Conservation (phyloP, 2,113 vertebrate genomes). For the Atlantisia rogersi region DNA sequence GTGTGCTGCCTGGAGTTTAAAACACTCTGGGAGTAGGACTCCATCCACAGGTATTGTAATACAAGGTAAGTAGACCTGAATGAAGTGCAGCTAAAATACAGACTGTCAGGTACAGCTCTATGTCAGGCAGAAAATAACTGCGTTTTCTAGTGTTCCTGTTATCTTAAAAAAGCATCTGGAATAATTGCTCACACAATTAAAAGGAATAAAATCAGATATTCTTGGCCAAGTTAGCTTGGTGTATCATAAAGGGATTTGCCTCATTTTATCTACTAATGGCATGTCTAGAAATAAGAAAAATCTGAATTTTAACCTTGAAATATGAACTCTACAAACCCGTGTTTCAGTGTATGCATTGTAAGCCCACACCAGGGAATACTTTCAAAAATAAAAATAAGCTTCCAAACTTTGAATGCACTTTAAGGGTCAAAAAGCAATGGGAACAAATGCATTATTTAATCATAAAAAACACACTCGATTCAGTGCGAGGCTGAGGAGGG, state of each 20-base stretch:
- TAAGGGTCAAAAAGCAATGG: slow-evolving; percentile 36
- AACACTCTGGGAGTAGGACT: not conserved
- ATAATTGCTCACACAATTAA: not conserved
- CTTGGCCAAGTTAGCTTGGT: not conserved
- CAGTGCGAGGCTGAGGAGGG: not conserved
- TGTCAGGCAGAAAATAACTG: not conserved
- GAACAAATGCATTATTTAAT: slow-evolving; percentile 13
- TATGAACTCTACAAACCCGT: not conserved
- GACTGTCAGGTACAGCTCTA: not conserved
- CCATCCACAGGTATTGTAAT: not conserved
- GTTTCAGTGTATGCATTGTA: not conserved
- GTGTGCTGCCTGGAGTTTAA: not conserved
- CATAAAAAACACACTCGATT: not conserved
- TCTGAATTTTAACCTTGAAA: slow-evolving; percentile 28
- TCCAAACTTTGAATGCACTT: not conserved
- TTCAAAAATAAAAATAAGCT: slow-evolving; percentile 36
- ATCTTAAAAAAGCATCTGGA: not conserved
- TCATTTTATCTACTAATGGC: not conserved
- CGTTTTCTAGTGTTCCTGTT: not conserved
- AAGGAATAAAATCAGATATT: not conserved
- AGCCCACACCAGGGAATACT: not conserved
- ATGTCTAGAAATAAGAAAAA: not conserved
- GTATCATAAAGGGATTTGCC: not conserved
- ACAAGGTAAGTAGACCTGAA: not conserved
- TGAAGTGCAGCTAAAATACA: not conserved